Percentiles rank a stretch among this genome's conserved stretches.
These are phyloP conservation scores for Thaleichthys pacificus DNA, from an alignment of 2,797 vertebrate genomes.

Conservation along the genomic window DNA sequence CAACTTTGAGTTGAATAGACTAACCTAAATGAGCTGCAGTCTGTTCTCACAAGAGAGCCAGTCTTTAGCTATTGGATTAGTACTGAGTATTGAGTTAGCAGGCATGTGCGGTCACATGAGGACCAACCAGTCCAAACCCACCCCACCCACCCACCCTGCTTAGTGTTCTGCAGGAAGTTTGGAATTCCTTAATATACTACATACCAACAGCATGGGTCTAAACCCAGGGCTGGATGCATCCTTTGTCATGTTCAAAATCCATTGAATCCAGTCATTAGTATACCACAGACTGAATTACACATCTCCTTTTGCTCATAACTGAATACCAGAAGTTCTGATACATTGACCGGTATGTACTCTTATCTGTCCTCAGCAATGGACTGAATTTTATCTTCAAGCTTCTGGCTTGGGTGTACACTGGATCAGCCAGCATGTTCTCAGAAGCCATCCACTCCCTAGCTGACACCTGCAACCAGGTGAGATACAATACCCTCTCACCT, in stretches of 20 bases:
- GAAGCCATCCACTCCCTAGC: conserved; percentile 98
- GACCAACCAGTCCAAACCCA: conserved; percentile 14
- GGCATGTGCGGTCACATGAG: conserved; percentile 69
- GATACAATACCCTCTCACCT: conserved; percentile 15
- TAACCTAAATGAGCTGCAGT: not conserved
- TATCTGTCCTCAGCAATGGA: conserved; percentile 84
- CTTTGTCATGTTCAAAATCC: too few species aligned
- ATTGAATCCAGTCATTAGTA: not conserved
- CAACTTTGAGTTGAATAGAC: too few species aligned
- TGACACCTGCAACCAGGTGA: conserved; percentile 96
- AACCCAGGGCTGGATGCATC: not conserved
- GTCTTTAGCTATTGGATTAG: conserved; percentile 62
- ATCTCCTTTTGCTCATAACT: too few species aligned
- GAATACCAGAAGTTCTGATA: not conserved
- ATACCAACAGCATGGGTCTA: not conserved
- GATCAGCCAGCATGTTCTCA: conserved; percentile 98
- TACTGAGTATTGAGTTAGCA: conserved; percentile 64
- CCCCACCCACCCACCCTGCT: not conserved
- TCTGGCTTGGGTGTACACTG: conserved; percentile 98
- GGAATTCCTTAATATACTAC: not conserved
- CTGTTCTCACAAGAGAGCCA: conserved; percentile 47
- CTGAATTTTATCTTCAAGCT: conserved; percentile 98
- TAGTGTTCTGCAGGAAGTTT: not conserved
- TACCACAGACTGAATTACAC: too few species aligned
- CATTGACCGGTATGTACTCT: conserved; percentile 39